phyloP scores from a whole-genome alignment of 2,797 vertebrate species.

The Bufotes viridis region DNA sequence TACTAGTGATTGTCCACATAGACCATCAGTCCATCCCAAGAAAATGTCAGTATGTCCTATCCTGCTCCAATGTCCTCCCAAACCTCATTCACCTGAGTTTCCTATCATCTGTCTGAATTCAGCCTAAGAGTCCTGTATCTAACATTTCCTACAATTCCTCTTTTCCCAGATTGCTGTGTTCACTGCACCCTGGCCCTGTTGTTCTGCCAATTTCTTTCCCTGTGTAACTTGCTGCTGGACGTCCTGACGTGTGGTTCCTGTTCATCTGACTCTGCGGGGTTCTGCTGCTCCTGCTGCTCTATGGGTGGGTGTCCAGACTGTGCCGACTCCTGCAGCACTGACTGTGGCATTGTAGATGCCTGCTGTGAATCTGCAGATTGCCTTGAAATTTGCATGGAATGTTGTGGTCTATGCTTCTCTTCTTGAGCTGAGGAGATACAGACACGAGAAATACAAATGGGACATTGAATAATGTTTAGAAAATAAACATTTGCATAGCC shows the following conservation, averaged over 20 bases:
- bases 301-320: slow-evolving; percentile 94
- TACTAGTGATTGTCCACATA: no score
- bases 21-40: no score
- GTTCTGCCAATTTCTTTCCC: slow-evolving; percentile 96
- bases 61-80: no score
- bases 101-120: background rate
- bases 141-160: background rate
- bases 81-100: no score
- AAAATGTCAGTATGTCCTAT: no score
- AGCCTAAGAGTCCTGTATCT: background rate
- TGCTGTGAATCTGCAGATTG: slow-evolving; percentile 99
- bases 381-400: slow-evolving; percentile 99
- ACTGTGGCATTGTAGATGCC: slow-evolving; percentile 98
- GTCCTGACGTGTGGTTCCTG: slow-evolving; percentile 96
- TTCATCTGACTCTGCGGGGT: slow-evolving; percentile 87
- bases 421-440: slow-evolving; percentile 72
- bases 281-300: slow-evolving; percentile 95
- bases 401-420: slow-evolving; percentile 97
- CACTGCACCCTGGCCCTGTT: slow-evolving; percentile 98
- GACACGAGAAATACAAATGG: slow-evolving; percentile 25
- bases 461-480: slow-evolving; percentile 13
- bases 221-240: slow-evolving; percentile 96
- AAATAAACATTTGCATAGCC: background rate
- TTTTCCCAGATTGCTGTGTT: slow-evolving; percentile 89
- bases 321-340: slow-evolving; percentile 96